These are phyloP conservation scores for Notoglanidium macrostoma DNA, from an alignment of 2,797 vertebrate genomes.

Conservation along the genomic window DNA sequence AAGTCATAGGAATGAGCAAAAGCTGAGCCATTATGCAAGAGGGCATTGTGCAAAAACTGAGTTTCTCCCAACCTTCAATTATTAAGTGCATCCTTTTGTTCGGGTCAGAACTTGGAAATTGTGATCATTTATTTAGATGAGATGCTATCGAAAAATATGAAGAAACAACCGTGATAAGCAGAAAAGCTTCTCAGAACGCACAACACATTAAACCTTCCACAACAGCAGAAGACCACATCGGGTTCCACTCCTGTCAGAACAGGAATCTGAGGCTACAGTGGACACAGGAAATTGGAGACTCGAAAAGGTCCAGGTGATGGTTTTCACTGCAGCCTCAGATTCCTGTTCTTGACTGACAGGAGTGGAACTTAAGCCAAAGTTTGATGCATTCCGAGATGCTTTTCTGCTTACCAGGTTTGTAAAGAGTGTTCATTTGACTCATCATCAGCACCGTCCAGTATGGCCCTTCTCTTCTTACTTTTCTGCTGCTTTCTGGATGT, in stretches of 20 bases:
- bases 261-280: neutral
- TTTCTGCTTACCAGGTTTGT: neutral
- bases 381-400: neutral
- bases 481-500: neutral
- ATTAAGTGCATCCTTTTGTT: neutral
- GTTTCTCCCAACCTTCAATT: neutral
- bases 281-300: neutral
- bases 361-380: neutral
- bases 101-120: neutral
- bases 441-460: too few species aligned
- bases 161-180: neutral
- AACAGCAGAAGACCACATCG: neutral
- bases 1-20: neutral
- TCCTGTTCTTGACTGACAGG: neutral
- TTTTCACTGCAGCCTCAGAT: neutral
- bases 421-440: neutral
- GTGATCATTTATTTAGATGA: neutral
- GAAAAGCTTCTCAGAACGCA: neutral
- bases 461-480: too few species aligned
- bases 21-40: neutral
- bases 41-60: neutral
- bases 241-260: neutral
- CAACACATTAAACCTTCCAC: neutral
- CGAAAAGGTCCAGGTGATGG: neutral
- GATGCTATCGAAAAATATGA: neutral